Percentiles rank a stretch among this genome's conserved stretches.
phyloP scores from a whole-genome alignment of 2,113 vertebrate genomes.

The Ammospiza nelsoni region DNA sequence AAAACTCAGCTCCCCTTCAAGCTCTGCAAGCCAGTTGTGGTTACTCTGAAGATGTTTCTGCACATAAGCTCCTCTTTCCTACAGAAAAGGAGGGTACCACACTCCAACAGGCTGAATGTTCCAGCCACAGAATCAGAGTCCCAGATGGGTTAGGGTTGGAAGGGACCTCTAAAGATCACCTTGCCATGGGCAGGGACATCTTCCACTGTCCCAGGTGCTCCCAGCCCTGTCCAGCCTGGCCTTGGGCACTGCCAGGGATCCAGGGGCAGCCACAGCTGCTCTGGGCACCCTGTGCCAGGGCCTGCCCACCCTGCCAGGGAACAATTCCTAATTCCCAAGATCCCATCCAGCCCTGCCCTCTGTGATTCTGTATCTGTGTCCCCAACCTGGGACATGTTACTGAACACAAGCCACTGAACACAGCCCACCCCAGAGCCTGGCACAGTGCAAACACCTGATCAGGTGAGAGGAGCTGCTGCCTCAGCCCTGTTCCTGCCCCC shows the following conservation, averaged over 20 bases:
- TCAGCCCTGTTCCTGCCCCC: rapidly evolving
- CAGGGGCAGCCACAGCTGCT: not conserved
- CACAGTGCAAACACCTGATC: not conserved
- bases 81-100: not conserved
- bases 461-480: not conserved
- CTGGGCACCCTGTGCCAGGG: not conserved
- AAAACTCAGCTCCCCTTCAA: not conserved
- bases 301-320: not conserved
- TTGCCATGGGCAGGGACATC: not conserved
- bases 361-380: not conserved
- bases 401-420: not conserved
- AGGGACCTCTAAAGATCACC: not conserved
- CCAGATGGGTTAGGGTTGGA: not conserved
- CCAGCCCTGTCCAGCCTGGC: not conserved
- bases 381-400: not conserved
- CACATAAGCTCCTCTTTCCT: not conserved
- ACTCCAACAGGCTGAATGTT: not conserved
- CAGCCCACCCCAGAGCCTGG: not conserved
- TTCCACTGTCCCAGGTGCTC: not conserved
- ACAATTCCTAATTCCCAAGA: not conserved
- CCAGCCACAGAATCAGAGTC: not conserved
- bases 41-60: not conserved
- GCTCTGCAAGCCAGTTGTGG: not conserved
- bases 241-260: not conserved
- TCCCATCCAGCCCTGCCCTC: rapidly evolving